Conservation (phyloP, 2,797 vertebrate species). For the Psittacula derbiana region DNA sequence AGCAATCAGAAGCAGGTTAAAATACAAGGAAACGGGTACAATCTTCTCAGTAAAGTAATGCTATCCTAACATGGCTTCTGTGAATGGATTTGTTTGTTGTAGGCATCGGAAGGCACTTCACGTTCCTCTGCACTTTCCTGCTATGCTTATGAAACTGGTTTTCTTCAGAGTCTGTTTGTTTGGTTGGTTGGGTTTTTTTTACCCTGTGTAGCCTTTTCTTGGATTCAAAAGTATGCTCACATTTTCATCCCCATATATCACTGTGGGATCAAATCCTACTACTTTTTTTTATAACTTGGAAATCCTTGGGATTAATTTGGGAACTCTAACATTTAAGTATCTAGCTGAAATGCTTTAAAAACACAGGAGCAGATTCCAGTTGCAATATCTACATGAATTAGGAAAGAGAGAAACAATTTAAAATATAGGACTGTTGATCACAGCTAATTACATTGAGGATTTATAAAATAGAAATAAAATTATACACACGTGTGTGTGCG, state of each 20-base stretch:
- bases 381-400: not conserved
- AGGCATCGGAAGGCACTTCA: not conserved
- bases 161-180: not conserved
- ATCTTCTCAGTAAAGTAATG: not conserved
- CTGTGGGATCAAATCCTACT: not conserved
- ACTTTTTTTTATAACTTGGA: not conserved
- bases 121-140: not conserved
- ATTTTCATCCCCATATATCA: not conserved
- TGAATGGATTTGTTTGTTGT: not conserved
- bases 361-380: not conserved
- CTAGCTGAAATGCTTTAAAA: not conserved
- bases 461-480: not conserved
- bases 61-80: not conserved
- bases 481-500: not conserved
- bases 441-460: not conserved
- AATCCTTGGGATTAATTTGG: not conserved
- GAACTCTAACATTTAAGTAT: not conserved
- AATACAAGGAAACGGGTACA: slow-evolving; percentile 19
- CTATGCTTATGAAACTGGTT: not conserved
- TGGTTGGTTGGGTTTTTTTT: not conserved
- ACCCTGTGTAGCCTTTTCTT: not conserved
- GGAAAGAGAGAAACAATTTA: not conserved
- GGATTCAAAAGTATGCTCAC: not conserved
- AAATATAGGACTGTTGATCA: not conserved
- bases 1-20: not conserved